Evolutionary conservation across 2,113 vertebrate species (phyloP).

Genomic region (Polypterus senegalus): DNA sequence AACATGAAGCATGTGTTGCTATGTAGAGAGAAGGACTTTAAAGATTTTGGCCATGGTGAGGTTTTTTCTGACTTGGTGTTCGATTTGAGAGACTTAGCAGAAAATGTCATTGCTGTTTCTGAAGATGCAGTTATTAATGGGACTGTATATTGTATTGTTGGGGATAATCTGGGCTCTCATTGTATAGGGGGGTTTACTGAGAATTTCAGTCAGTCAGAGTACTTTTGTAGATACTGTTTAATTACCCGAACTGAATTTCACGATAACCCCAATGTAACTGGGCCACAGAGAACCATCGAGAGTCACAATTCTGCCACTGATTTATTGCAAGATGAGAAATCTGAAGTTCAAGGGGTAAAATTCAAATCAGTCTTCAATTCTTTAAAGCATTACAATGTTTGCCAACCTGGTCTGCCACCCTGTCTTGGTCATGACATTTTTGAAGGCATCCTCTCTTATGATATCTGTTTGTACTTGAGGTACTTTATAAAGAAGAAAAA

Average conservation of each 20-base stretch:
- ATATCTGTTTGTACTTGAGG: conserved; percentile 19
- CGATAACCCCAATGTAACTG: conserved; percentile 17
- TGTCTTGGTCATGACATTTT: conserved; percentile 22
- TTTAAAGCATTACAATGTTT: too few species aligned
- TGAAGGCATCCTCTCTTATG: conserved; percentile 21
- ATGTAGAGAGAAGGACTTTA: too few species aligned
- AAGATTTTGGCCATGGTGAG: too few species aligned
- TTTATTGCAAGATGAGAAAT: conserved; percentile 9
- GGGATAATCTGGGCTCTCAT: conserved; percentile 18
- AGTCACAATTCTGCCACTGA: conserved; percentile 15
- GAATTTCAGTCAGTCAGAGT: conserved; percentile 20
- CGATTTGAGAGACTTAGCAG: too few species aligned
- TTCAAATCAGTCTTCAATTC: conserved; percentile 19
- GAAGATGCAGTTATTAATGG: too few species aligned
- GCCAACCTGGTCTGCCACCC: conserved; percentile 20
- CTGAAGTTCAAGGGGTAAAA: conserved; percentile 19
- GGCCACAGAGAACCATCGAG: conserved; percentile 18
- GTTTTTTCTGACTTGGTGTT: too few species aligned
- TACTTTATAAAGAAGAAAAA: conserved; percentile 19
- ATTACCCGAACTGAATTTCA: conserved; percentile 17
- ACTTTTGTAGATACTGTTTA: conserved; percentile 25
- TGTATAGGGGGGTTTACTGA: conserved; percentile 19
- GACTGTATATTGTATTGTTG: too few species aligned
- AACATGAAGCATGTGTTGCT: too few species aligned
- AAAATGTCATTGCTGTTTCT: too few species aligned